Evolutionary conservation across 2,797 vertebrate species (phyloP).

Genomic region (Rhyacichthys aspro): DNA sequence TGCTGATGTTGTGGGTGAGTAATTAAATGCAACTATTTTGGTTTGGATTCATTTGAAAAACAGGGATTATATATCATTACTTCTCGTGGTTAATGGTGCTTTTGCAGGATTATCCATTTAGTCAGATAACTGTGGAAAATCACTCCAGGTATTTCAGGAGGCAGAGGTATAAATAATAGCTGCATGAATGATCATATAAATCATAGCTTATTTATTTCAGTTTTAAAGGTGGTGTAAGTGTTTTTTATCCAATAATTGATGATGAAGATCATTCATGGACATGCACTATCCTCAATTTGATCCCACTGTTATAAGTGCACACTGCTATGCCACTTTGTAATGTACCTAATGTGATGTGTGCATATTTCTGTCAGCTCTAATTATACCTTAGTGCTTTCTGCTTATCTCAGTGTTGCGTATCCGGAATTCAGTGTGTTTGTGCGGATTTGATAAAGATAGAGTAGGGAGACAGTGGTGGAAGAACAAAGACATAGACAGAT

Average conservation of each 20-base stretch:
- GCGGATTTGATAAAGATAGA: conserved; percentile 5
- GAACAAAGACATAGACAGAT: no score
- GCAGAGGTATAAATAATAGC: neutral
- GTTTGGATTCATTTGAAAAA: conserved; percentile 19
- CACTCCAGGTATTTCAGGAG: neutral
- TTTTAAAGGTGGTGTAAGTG: no score
- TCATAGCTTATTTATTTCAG: no score
- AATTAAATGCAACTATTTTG: neutral
- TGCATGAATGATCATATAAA: no score
- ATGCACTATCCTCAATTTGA: conserved; percentile 38
- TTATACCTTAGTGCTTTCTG: conserved; percentile 32
- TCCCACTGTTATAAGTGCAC: conserved; percentile 18
- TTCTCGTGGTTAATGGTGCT: conserved; percentile 13
- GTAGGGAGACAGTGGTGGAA: no score
- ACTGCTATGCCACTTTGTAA: neutral
- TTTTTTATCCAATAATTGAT: no score
- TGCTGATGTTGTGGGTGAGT: neutral
- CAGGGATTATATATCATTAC: conserved; percentile 1
- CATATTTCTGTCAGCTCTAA: conserved; percentile 30
- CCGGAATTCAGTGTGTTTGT: conserved; percentile 14
- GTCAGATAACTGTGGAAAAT: conserved; percentile 9
- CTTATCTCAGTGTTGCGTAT: conserved; percentile 25
- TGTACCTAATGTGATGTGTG: conserved; percentile 25
- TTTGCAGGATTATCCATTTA: conserved; percentile 15
- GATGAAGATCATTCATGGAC: no score